Percentiles rank a stretch among this genome's conserved stretches.
These are phyloP conservation scores for Pardalotus punctatus DNA, from an alignment of 2,113 vertebrate species.

Conservation along the genomic window DNA sequence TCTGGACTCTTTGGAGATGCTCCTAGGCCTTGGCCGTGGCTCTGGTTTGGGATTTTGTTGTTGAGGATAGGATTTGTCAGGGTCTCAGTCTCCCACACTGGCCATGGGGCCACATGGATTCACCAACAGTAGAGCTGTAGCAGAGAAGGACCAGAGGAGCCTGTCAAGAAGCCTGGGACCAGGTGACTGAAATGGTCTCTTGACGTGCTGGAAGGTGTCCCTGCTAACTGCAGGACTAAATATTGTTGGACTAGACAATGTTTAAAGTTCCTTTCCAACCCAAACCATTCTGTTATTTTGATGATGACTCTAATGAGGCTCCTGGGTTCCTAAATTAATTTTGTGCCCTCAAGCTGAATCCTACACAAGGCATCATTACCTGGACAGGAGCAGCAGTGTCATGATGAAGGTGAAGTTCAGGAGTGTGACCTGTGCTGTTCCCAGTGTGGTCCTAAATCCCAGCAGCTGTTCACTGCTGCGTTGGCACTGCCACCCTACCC, in stretches of 20 bases:
- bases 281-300: neutral
- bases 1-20: neutral
- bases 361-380: neutral
- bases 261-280: neutral
- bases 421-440: neutral
- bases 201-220: neutral
- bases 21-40: neutral
- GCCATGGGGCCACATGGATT: accelerated
- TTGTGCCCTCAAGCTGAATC: neutral
- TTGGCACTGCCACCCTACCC: neutral
- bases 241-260: neutral
- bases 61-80: neutral
- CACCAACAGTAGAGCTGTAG: neutral
- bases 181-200: neutral
- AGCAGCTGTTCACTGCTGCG: neutral
- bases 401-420: neutral
- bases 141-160: neutral
- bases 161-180: neutral
- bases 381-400: neutral
- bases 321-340: neutral
- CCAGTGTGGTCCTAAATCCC: neutral
- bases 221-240: neutral
- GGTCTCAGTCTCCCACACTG: neutral
- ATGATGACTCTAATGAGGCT: neutral
- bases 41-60: neutral